phyloP scores from a whole-genome alignment of 2,113 vertebrate genomes.

The Corvus cornix region DNA sequence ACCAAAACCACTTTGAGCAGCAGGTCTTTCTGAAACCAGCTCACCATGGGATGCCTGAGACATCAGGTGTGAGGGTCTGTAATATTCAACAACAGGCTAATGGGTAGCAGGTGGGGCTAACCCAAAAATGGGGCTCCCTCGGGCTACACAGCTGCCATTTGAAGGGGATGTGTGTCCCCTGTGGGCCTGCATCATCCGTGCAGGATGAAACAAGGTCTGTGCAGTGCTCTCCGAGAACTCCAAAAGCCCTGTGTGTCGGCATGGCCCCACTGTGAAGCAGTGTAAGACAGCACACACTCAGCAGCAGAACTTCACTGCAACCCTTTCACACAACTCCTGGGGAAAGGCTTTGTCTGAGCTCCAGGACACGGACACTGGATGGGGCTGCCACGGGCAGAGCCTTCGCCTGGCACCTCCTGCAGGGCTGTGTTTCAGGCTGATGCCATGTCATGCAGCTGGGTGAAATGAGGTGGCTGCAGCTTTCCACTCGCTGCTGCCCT shows the following conservation, averaged over 20 bases:
- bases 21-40: neutral
- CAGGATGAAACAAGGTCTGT: neutral
- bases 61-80: neutral
- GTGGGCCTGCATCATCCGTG: fast-evolving
- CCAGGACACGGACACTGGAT: fast-evolving
- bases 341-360: neutral
- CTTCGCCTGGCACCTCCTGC: fast-evolving
- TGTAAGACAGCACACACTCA: neutral
- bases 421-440: fast-evolving
- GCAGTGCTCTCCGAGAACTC: neutral
- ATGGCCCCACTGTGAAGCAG: neutral
- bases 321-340: neutral
- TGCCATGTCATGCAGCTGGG: neutral
- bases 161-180: neutral
- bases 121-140: neutral
- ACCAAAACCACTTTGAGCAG: neutral
- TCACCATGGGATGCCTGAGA: neutral
- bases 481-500: neutral
- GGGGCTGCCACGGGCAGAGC: fast-evolving
- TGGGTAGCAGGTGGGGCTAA: neutral
- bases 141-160: fast-evolving
- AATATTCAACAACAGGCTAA: neutral
- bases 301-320: neutral
- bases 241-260: neutral
- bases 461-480: neutral